Percentiles rank a stretch among this genome's conserved stretches.
Evolutionary conservation across 2,113 vertebrate genomes (phyloP).

Genomic region (Illadopsis cleaveri): DNA sequence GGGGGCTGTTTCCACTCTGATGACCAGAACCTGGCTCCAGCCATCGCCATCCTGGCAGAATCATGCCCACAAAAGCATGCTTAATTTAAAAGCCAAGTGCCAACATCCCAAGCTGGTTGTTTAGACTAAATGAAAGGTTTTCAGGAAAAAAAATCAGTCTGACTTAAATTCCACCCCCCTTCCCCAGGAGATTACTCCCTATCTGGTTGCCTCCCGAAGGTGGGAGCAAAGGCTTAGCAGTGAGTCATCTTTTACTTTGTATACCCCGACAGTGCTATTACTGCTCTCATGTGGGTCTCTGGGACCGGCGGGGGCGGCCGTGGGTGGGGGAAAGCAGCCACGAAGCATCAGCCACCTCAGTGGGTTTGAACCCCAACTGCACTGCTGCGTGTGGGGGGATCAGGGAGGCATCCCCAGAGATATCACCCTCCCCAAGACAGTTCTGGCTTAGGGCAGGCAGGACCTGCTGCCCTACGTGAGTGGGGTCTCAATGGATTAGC

Average conservation of each 20-base stretch:
- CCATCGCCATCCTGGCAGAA: neutral
- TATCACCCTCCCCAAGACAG: fast-evolving
- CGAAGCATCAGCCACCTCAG: neutral
- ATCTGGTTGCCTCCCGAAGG: conserved; percentile 29
- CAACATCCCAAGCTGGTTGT: neutral
- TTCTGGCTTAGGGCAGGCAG: neutral
- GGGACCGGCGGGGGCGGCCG: fast-evolving
- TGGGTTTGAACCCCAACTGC: neutral
- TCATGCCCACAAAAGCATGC: neutral
- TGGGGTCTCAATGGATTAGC: neutral
- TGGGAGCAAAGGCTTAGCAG: conserved; percentile 49
- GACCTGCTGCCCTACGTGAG: fast-evolving
- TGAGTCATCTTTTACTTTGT: conserved; percentile 38
- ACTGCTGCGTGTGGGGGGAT: neutral
- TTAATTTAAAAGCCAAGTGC: neutral
- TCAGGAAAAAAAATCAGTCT: neutral
- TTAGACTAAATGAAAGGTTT: conserved; percentile 42
- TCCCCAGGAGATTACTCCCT: conserved; percentile 35
- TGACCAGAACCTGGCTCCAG: neutral
- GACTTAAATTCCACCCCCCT: conserved; percentile 42
- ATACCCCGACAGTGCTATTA: neutral
- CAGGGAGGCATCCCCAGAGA: neutral
- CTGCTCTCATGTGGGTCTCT: conserved; percentile 32
- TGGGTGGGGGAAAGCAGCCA: neutral
- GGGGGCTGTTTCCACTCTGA: neutral